These are phyloP conservation scores for Tragopan temminckii DNA, from an alignment of 2,797 vertebrate genomes.

Conservation along the genomic window DNA sequence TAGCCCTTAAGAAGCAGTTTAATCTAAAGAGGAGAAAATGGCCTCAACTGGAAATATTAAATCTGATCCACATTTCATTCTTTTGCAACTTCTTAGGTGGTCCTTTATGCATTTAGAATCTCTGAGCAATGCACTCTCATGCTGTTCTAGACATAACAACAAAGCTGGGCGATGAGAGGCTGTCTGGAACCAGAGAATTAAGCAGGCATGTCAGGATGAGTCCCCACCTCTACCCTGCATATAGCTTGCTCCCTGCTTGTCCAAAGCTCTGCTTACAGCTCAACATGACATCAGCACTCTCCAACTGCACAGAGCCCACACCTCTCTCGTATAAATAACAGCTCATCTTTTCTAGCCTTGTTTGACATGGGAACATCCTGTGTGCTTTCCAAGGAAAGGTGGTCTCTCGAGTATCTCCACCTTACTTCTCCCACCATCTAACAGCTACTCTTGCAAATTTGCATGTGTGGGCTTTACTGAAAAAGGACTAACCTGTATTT, in stretches of 20 bases:
- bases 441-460: constrained; percentile 43
- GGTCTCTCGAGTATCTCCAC: constrained; percentile 43
- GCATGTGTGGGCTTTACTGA: constrained; percentile 17
- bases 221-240: background rate
- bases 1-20: background rate
- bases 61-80: background rate
- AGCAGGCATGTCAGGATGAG: background rate
- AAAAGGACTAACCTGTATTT: constrained; percentile 30
- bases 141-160: background rate
- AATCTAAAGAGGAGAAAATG: background rate
- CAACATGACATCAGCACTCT: background rate
- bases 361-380: constrained; percentile 37
- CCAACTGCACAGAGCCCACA: background rate
- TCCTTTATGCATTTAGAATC: background rate
- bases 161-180: background rate
- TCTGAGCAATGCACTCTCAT: background rate
- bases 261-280: background rate
- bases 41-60: background rate
- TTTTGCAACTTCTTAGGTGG: background rate
- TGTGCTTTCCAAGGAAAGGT: constrained; percentile 33
- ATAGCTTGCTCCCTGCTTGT: background rate
- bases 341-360: background rate
- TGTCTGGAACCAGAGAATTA: background rate
- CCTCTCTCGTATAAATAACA: background rate
- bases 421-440: constrained; percentile 56